phyloP scores from a whole-genome alignment of 2,113 vertebrate species.

The Cyrtonyx montezumae region DNA sequence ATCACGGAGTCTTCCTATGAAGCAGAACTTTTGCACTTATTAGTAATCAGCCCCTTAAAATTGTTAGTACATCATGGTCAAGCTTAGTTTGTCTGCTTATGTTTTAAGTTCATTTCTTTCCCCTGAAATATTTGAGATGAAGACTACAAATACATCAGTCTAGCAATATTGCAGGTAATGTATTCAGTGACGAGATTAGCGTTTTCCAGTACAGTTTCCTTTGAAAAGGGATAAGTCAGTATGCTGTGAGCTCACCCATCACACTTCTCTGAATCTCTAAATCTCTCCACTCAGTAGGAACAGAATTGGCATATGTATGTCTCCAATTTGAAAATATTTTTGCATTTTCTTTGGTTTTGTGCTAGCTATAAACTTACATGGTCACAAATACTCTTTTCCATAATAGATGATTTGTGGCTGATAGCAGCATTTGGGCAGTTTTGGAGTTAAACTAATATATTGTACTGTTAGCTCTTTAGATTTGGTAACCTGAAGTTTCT shows the following conservation, averaged over 20 bases:
- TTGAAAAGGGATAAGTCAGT: not conserved
- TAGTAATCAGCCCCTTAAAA: constrained; percentile 62
- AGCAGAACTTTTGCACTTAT: constrained; percentile 55
- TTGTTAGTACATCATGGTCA: not conserved
- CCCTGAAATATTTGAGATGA: not conserved
- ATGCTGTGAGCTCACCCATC: not conserved
- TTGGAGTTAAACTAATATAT: not conserved
- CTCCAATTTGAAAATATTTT: not conserved
- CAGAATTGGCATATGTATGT: not conserved
- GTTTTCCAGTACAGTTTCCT: not conserved
- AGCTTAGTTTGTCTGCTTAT: constrained; percentile 56
- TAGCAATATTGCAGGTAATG: not conserved
- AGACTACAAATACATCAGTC: not conserved
- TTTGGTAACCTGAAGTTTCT: not conserved
- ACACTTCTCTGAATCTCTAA: not conserved
- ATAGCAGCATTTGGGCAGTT: not conserved
- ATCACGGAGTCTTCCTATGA: not conserved
- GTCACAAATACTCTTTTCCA: not conserved
- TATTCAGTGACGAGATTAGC: not conserved
- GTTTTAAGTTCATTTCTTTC: constrained; percentile 49
- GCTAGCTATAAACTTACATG: accelerated
- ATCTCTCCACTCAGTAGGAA: not conserved
- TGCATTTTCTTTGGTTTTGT: not conserved
- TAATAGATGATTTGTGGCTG: not conserved
- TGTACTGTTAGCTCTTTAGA: not conserved